Evolutionary conservation across 2,797 vertebrate species (phyloP).

Genomic region (Liparis tanakae): DNA sequence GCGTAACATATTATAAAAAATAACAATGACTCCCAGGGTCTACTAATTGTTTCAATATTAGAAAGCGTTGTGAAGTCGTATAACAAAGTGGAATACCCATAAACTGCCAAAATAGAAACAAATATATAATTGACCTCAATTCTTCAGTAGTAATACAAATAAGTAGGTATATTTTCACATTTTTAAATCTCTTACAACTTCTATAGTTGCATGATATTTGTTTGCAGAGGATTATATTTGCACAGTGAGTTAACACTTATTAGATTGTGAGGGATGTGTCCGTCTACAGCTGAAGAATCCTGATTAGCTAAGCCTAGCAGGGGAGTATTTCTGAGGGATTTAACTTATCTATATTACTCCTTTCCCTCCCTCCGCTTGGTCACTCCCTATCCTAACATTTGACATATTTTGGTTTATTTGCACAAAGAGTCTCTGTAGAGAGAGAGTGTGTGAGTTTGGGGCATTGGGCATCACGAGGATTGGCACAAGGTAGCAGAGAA

Average conservation of each 20-base stretch:
- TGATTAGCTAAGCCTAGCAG: slow-evolving; percentile 22
- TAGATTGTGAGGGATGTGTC: slow-evolving; percentile 26
- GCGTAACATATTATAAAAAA: not conserved
- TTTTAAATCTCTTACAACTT: slow-evolving; percentile 6
- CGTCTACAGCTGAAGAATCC: slow-evolving; percentile 27
- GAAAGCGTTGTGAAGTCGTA: not conserved
- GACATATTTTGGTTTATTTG: slow-evolving; percentile 40
- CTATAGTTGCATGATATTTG: slow-evolving; percentile 7
- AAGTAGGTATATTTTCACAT: not conserved
- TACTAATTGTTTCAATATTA: not conserved
- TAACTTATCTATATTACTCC: not conserved
- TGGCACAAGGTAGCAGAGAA: slow-evolving; percentile 47
- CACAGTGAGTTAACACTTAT: not conserved
- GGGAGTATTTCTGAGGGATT: slow-evolving; percentile 8
- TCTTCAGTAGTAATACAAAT: not conserved
- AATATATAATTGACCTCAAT: not conserved
- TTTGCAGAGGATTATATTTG: slow-evolving; percentile 13
- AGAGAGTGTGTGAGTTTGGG: not conserved
- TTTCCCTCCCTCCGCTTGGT: slow-evolving; percentile 10
- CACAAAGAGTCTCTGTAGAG: slow-evolving; percentile 61
- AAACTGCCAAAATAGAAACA: not conserved
- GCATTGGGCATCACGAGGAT: slow-evolving; percentile 57
- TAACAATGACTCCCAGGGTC: not conserved
- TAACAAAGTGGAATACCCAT: not conserved
- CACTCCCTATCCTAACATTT: slow-evolving; percentile 11